These are phyloP conservation scores for Drosophila meridiana DNA, from an alignment of 2,888 invertebrate species.

Conservation along the genomic window DNA sequence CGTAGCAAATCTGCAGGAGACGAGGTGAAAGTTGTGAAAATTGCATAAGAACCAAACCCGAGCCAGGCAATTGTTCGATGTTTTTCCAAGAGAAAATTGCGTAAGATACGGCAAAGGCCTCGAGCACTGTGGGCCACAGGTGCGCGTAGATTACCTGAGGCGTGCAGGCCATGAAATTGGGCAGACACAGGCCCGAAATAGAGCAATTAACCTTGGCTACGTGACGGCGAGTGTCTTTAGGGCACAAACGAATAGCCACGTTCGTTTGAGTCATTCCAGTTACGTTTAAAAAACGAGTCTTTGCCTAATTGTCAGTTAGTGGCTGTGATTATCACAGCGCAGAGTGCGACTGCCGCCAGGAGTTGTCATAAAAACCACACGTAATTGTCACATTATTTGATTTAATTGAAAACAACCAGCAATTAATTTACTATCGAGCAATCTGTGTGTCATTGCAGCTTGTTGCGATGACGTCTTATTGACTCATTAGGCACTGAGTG, in stretches of 20 bases:
- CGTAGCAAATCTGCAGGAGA: slow-evolving; percentile 39
- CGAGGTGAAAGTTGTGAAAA: slow-evolving; percentile 66
- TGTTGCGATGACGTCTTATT: slow-evolving; percentile 11
- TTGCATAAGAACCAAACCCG: slow-evolving; percentile 60
- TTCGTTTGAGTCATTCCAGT: slow-evolving; percentile 24
- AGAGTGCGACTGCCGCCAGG: slow-evolving; percentile 10
- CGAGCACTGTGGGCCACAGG: slow-evolving; percentile 48
- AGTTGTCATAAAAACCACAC: slow-evolving; percentile 48
- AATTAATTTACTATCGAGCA: slow-evolving; percentile 59
- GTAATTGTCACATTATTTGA: slow-evolving; percentile 47
- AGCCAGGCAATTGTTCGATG: slow-evolving; percentile 43
- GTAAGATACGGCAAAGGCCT: slow-evolving; percentile 43
- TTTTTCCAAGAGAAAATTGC: slow-evolving; percentile 42
- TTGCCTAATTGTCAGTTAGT: slow-evolving; percentile 68
- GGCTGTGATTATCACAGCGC: slow-evolving; percentile 61
- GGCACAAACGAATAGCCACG: slow-evolving; percentile 28
- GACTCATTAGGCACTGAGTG: slow-evolving; percentile 13
- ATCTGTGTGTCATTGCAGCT: slow-evolving; percentile 37
- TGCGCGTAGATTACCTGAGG: slow-evolving; percentile 47
- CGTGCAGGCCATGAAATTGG: slow-evolving; percentile 36
- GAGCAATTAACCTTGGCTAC: slow-evolving; percentile 76
- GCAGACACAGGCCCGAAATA: slow-evolving; percentile 55
- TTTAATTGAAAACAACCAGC: slow-evolving; percentile 42
- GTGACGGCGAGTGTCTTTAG: slow-evolving; percentile 47
- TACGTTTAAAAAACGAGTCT: slow-evolving; percentile 17